A percentile compares a stretch with the other conserved stretches of the same genome.
Evolutionary conservation across 2,113 vertebrate genomes (phyloP).

Genomic region (Sylvietta virens): DNA sequence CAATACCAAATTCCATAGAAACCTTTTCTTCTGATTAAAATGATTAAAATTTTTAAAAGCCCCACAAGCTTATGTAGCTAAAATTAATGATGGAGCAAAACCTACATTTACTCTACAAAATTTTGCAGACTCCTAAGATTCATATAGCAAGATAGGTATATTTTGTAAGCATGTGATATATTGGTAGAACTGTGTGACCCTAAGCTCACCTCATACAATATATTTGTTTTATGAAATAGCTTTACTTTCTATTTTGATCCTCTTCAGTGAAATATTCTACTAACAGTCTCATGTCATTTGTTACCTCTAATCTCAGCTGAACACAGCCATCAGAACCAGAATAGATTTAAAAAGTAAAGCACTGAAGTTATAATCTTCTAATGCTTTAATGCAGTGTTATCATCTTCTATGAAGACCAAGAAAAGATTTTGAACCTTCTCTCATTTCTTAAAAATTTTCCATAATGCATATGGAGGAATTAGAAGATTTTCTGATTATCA

Average conservation of each 20-base stretch:
- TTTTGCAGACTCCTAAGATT: not conserved
- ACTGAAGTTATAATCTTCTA: not conserved
- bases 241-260: not conserved
- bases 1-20: not conserved
- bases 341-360: not conserved
- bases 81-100: not conserved
- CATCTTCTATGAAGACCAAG: not conserved
- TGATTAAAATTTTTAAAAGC: fast-evolving
- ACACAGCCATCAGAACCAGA: not conserved
- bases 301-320: not conserved
- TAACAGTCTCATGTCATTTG: not conserved
- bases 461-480: not conserved
- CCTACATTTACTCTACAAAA: not conserved
- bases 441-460: not conserved
- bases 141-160: not conserved
- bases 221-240: not conserved
- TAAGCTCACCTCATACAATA: not conserved
- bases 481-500: not conserved
- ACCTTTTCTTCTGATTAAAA: not conserved
- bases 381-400: not conserved
- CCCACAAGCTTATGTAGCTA: not conserved
- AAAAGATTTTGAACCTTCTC: not conserved
- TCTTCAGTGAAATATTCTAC: not conserved
- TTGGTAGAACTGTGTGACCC: not conserved
- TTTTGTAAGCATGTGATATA: not conserved